These are phyloP conservation scores for Macroramphosus scolopax DNA, from an alignment of 2,797 vertebrate genomes.

Conservation along the genomic window DNA sequence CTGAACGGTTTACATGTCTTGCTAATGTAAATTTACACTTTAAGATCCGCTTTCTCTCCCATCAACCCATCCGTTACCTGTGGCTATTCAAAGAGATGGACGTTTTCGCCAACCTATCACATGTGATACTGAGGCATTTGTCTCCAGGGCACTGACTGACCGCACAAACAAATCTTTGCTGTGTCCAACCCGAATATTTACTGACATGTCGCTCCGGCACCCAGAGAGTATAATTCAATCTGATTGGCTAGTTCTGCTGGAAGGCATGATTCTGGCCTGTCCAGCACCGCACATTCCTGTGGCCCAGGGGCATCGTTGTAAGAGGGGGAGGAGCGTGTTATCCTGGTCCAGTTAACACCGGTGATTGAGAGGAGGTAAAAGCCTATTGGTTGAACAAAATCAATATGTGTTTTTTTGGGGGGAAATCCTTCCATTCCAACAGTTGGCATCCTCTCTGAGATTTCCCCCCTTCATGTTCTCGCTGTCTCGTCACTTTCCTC, in stretches of 20 bases:
- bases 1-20: slow-evolving; percentile 24
- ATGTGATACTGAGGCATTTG: slow-evolving; percentile 55
- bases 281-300: slow-evolving; percentile 71
- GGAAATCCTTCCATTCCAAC: not conserved
- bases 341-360: slow-evolving; percentile 71
- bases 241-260: slow-evolving; percentile 80
- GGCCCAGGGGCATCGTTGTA: slow-evolving; percentile 64
- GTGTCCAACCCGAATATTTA: slow-evolving; percentile 67
- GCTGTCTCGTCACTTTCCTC: slow-evolving; percentile 6
- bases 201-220: slow-evolving; percentile 66
- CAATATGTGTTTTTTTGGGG: slow-evolving; percentile 1
- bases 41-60: slow-evolving; percentile 11
- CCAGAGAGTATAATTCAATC: slow-evolving; percentile 75
- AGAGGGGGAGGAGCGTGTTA: slow-evolving; percentile 49
- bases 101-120: slow-evolving; percentile 55
- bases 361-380: slow-evolving; percentile 42
- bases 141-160: slow-evolving; percentile 72
- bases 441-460: not conserved
- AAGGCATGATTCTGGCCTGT: slow-evolving; percentile 81
- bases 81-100: slow-evolving; percentile 54
- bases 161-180: slow-evolving; percentile 62
- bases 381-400: slow-evolving; percentile 24
- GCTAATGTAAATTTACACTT: slow-evolving; percentile 25
- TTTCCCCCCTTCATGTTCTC: not conserved
- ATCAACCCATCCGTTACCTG: slow-evolving; percentile 55